A percentile compares a stretch with the other conserved stretches of the same genome.
Evolutionary conservation across 2,888 invertebrate species (phyloP).

Genomic region (Cheilosia grossa): DNA sequence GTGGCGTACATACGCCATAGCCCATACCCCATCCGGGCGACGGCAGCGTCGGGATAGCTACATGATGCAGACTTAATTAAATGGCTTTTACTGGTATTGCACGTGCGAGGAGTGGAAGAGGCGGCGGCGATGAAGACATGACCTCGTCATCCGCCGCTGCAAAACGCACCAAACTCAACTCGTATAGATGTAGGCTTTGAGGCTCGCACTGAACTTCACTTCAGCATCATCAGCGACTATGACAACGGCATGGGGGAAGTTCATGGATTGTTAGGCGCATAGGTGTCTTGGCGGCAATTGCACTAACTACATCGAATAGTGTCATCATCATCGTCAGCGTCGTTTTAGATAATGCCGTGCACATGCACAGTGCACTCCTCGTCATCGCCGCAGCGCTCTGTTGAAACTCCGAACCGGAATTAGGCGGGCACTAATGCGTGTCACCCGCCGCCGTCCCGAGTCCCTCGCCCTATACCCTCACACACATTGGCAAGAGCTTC

Average conservation of each 20-base stretch:
- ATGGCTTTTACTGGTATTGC: constrained; percentile 77
- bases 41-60: constrained; percentile 50
- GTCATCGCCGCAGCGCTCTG: constrained; percentile 42
- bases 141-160: constrained; percentile 22
- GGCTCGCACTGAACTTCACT: constrained; percentile 41
- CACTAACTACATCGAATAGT: constrained; percentile 54
- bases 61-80: constrained; percentile 78
- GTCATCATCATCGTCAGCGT: constrained; percentile 50
- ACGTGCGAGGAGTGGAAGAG: constrained; percentile 74
- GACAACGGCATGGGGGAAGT: constrained; percentile 28
- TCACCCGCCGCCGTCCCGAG: constrained; percentile 31
- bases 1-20: constrained; percentile 52
- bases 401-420: constrained; percentile 60
- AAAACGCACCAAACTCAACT: constrained; percentile 10
- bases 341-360: background rate
- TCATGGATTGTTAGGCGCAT: constrained; percentile 58
- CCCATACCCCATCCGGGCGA: constrained; percentile 62
- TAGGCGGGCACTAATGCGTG: constrained; percentile 67
- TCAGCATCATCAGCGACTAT: constrained; percentile 16
- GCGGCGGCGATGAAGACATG: constrained; percentile 35
- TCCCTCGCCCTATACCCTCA: constrained; percentile 6
- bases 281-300: constrained; percentile 74
- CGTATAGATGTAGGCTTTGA: constrained; percentile 14
- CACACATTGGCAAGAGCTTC: constrained; percentile 51
- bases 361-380: constrained; percentile 8